Evolutionary conservation across 2,797 vertebrate genomes (phyloP), one percentile per base, ranked within the genome.

Genomic region (Syncerus caffer): DNA sequence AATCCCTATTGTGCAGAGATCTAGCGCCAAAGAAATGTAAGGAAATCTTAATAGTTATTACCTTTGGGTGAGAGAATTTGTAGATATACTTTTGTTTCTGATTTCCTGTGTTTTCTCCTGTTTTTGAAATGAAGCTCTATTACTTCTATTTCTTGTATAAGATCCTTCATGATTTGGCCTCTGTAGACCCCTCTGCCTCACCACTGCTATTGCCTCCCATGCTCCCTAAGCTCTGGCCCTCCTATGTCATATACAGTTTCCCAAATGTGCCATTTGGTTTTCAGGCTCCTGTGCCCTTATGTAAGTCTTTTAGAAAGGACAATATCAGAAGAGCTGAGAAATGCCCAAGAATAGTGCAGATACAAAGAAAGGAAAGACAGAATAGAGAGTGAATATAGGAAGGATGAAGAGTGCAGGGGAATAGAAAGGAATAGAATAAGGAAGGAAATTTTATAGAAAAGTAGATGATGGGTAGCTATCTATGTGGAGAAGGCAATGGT

Each of bases 261-360:
- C 7, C 76, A 85, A 95, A 93, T 64, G 67, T 79, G 51, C 57
- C 50, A 82, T 62, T 82, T 67, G 29, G 31, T 74, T 79, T 96
- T 85, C 50, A 88, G 82, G 27, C 10, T 67, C 85, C 83, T 93
- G 8, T 50, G 31, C 83, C 25, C 15, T 88, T 93, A 34, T 9
- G 10, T 38, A 91, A 96, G 19, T 21, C 31, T 93, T 91, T 96
- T 78, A 60, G 90, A 95, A 96, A 95, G 45, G 79, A 92, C 31
- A 85, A 14, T 86, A 64, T 76, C 29, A 94, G 45, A 90, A 94
- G 79, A 92, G 27, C 38, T 64, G 82, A 53, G 45, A 85, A 86
- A 89, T 87, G 76, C 6, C 23, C 23, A 19, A 53, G 45, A 64
- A 7, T 80, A 67, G 34, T 62, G 60, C 29, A 86, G 57, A 50